These are phyloP conservation scores for Lepidocyrtinus sp. DNA, from an alignment of 2,888 invertebrate genomes.

Conservation along the genomic window DNA sequence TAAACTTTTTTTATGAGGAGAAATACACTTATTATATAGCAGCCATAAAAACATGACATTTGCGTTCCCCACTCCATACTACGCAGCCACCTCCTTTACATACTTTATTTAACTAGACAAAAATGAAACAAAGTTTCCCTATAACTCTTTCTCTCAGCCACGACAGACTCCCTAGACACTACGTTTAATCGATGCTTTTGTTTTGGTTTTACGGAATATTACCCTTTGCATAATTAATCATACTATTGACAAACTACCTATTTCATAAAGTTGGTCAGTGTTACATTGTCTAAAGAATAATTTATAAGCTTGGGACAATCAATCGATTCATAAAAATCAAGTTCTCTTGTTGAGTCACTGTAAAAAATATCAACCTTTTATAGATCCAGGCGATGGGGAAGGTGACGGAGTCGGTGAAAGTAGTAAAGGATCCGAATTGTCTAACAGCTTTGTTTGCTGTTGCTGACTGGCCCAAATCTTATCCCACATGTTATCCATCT, in stretches of 20 bases:
- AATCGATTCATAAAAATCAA: neutral
- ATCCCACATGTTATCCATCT: slow-evolving; percentile 70
- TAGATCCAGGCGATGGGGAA: slow-evolving; percentile 70
- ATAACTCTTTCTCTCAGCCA: no score
- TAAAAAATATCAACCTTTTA: slow-evolving; percentile 65
- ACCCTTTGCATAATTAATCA: neutral
- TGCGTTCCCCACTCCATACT: neutral
- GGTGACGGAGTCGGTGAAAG: slow-evolving; percentile 70
- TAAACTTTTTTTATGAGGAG: slow-evolving; percentile 5
- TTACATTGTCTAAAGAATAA: neutral
- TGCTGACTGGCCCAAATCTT: slow-evolving; percentile 70
- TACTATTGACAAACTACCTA: no score
- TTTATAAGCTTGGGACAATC: no score
- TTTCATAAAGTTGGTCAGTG: slow-evolving; percentile 44
- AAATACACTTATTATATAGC: neutral
- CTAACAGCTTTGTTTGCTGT: slow-evolving; percentile 65
- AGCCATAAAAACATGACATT: neutral
- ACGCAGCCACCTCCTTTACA: slow-evolving; percentile 7
- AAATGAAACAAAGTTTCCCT: no score
- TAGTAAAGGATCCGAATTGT: slow-evolving; percentile 62
- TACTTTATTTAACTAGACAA: no score
- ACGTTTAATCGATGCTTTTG: no score
- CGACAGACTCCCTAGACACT: no score
- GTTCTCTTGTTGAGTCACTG: neutral
- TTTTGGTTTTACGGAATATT: slow-evolving; percentile 7